These are phyloP conservation scores for Cataglyphis cursor DNA, from an alignment of 2,888 invertebrate species.

Conservation along the genomic window DNA sequence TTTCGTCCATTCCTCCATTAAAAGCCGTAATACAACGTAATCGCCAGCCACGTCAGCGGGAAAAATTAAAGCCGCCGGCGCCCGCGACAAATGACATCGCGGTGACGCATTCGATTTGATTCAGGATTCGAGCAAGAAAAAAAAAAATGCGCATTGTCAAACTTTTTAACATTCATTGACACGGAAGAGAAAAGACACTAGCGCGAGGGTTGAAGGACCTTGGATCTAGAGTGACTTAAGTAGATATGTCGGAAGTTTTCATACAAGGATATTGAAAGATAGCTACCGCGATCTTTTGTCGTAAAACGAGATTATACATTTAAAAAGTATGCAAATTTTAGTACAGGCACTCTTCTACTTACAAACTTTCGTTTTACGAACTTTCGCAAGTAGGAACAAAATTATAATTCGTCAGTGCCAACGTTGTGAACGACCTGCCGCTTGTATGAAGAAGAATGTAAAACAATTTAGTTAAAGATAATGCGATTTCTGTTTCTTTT, in stretches of 20 bases:
- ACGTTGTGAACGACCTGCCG: neutral
- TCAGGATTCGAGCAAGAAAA: neutral
- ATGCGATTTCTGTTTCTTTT: neutral
- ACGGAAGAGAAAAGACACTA: neutral
- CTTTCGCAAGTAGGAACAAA: neutral
- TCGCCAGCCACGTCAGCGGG: slow-evolving; percentile 47
- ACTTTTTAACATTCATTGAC: neutral
- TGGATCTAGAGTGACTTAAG: slow-evolving; percentile 6
- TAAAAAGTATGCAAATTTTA: slow-evolving; percentile 44
- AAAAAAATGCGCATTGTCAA: neutral
- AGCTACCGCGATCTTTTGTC: slow-evolving; percentile 14
- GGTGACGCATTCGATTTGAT: slow-evolving; percentile 7
- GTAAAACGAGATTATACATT: slow-evolving; percentile 38
- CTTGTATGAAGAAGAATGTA: neutral
- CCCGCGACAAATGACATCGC: slow-evolving; percentile 59
- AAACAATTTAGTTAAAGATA: neutral
- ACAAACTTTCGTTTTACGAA: slow-evolving; percentile 34
- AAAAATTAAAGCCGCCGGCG: slow-evolving; percentile 63
- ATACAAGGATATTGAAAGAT: slow-evolving; percentile 27
- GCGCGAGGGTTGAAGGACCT: neutral
- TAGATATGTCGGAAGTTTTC: slow-evolving; percentile 27
- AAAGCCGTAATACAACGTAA: slow-evolving; percentile 61
- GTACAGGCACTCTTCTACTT: neutral
- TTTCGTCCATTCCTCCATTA: slow-evolving; percentile 62
- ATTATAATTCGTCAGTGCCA: slow-evolving; percentile 26